Evolutionary conservation across 2,113 vertebrate genomes (phyloP).

Genomic region (Larimichthys crocea): DNA sequence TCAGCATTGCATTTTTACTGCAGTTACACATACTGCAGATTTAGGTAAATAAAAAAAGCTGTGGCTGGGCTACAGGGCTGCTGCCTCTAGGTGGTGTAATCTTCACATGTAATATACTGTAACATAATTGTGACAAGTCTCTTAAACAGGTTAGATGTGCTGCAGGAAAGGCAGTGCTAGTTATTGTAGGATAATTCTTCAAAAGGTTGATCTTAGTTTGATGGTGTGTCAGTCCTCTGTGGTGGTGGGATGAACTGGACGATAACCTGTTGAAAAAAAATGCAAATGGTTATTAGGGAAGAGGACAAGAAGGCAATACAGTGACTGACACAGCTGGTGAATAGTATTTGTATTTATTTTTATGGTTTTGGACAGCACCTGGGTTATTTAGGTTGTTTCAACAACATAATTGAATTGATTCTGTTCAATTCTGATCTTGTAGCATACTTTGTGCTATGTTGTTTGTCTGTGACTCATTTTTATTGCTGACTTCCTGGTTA

Average conservation of each 20-base stretch:
- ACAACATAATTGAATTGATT: too few relatives aligned
- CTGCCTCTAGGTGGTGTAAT: background rate
- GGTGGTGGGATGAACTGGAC: slow-evolving; percentile 45
- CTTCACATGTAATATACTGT: background rate
- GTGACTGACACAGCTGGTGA: slow-evolving; percentile 3
- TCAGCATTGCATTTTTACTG: background rate
- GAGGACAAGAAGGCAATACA: background rate
- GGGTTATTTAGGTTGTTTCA: too few relatives aligned
- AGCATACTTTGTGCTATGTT: too few relatives aligned
- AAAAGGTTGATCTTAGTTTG: slow-evolving; percentile 27
- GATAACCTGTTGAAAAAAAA: slow-evolving; percentile 64
- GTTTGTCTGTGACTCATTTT: too few relatives aligned
- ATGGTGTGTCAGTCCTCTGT: slow-evolving; percentile 7
- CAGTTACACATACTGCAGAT: background rate
- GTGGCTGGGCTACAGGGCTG: background rate
- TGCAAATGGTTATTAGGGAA: background rate
- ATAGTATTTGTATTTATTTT: background rate
- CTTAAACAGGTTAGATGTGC: background rate
- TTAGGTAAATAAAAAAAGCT: background rate
- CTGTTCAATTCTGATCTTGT: too few relatives aligned
- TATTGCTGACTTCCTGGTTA: too few relatives aligned
- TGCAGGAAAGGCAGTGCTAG: background rate
- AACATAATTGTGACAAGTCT: background rate
- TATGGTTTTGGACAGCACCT: background rate
- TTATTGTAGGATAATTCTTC: background rate